A percentile compares a stretch with the other conserved stretches of the same genome.
These are phyloP conservation scores for Aphaenogaster floridana DNA, from an alignment of 1,140 invertebrate species.

Conservation along the genomic window DNA sequence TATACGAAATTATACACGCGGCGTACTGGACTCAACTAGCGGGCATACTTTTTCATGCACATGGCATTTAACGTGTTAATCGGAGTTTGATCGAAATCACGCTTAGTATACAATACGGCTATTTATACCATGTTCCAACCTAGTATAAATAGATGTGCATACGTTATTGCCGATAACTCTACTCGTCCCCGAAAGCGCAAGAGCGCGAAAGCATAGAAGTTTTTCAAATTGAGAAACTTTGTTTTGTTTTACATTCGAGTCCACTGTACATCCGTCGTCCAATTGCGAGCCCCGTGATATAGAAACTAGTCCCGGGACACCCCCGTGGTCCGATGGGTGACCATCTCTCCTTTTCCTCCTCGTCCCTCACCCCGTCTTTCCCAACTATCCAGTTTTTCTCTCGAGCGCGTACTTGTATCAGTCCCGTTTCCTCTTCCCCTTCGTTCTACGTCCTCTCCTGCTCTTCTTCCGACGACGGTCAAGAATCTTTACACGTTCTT, in stretches of 20 bases:
- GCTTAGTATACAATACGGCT: neutral
- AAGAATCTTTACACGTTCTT: constrained; percentile 40
- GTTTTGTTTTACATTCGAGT: constrained; percentile 38
- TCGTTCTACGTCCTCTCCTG: neutral
- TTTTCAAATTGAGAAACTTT: constrained; percentile 38
- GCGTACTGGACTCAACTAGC: no score
- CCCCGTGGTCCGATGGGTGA: neutral
- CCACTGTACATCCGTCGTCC: neutral
- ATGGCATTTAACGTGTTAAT: neutral
- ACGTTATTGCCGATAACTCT: neutral
- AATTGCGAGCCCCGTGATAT: neutral
- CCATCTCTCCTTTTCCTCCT: neutral
- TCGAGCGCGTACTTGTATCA: constrained; percentile 1
- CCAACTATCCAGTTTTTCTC: constrained; percentile 27
- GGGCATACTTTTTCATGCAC: no score
- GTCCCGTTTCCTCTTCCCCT: neutral
- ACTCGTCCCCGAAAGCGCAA: neutral
- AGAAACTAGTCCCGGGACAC: constrained; percentile 1
- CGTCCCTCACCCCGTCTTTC: neutral
- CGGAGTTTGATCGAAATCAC: neutral
- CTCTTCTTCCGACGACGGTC: constrained; percentile 7
- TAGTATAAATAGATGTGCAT: neutral
- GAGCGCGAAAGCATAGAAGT: neutral
- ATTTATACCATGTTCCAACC: neutral
- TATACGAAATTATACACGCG: no score